Percentiles rank a stretch among this genome's conserved stretches.
Evolutionary conservation across 2,888 invertebrate species (phyloP).

Genomic region (Tenthredo livida): DNA sequence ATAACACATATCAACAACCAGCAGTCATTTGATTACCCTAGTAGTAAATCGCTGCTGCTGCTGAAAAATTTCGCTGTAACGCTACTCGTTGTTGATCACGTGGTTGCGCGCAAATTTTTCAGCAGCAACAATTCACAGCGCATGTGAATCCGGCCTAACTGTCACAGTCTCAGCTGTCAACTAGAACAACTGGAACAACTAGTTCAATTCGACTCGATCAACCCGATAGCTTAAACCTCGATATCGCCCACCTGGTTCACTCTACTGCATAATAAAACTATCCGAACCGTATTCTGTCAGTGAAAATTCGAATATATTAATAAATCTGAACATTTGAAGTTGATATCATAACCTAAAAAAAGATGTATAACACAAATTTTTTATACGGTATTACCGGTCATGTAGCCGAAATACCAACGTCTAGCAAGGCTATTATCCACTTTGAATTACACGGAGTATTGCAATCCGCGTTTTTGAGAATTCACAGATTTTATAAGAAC

Average conservation of each 20-base stretch:
- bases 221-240: background rate
- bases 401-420: slow-evolving; percentile 54
- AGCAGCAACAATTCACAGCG: too few species aligned
- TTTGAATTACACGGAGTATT: slow-evolving; percentile 56
- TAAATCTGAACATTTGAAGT: background rate
- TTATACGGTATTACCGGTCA: slow-evolving; percentile 56
- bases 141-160: too few species aligned
- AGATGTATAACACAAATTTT: slow-evolving; percentile 54
- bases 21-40: background rate
- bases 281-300: background rate
- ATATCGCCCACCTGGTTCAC: background rate
- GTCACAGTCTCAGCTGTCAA: background rate
- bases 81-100: too few species aligned
- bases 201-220: background rate
- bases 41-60: slow-evolving; percentile 15
- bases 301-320: background rate
- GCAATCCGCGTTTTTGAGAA: slow-evolving; percentile 58
- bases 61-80: too few species aligned
- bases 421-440: slow-evolving; percentile 59
- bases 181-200: background rate
- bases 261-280: background rate
- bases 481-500: slow-evolving; percentile 60
- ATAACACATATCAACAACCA: background rate
- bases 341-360: slow-evolving; percentile 11
- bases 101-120: too few species aligned